Percentiles rank a stretch among this genome's conserved stretches.
Conservation (phyloP, 2,797 vertebrate species). For the Epinephelus coioides region DNA sequence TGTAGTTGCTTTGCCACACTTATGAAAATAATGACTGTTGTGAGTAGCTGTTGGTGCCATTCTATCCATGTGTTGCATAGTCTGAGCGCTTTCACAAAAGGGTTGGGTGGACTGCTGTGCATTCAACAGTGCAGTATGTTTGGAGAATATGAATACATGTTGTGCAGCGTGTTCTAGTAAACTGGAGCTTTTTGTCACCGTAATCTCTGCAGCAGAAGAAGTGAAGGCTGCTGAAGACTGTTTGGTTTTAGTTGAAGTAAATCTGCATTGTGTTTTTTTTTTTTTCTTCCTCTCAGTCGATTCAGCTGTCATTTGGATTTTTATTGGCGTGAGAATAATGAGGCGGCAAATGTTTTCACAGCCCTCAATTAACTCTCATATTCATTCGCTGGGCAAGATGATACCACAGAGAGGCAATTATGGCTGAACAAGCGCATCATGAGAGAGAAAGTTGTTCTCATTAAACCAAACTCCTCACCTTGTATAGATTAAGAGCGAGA, state of each 20-base stretch:
- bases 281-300: slow-evolving; percentile 14
- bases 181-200: slow-evolving; percentile 47
- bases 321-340: slow-evolving; percentile 57
- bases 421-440: slow-evolving; percentile 54
- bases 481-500: slow-evolving; percentile 38
- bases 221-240: slow-evolving; percentile 18
- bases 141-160: slow-evolving; percentile 44
- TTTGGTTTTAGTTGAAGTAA: slow-evolving; percentile 38
- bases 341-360: slow-evolving; percentile 60
- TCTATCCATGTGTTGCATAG: slow-evolving; percentile 75
- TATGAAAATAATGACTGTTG: slow-evolving; percentile 57
- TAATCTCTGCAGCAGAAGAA: slow-evolving; percentile 50
- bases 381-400: slow-evolving; percentile 50
- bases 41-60: slow-evolving; percentile 52
- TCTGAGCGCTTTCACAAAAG: slow-evolving; percentile 39
- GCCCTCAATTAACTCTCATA: slow-evolving; percentile 63
- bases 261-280: slow-evolving; percentile 3
- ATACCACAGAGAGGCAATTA: slow-evolving; percentile 70
- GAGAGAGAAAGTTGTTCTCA: slow-evolving; percentile 66
- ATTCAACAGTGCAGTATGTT: slow-evolving; percentile 59
- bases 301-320: slow-evolving; percentile 52
- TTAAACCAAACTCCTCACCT: slow-evolving; percentile 61
- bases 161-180: slow-evolving; percentile 44
- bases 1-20: slow-evolving; percentile 65
- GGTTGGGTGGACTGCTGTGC: slow-evolving; percentile 32